Evolutionary conservation across 2,888 invertebrate genomes (phyloP), one percentile per base, ranked within the genome.

Genomic region (Noctua comes): DNA sequence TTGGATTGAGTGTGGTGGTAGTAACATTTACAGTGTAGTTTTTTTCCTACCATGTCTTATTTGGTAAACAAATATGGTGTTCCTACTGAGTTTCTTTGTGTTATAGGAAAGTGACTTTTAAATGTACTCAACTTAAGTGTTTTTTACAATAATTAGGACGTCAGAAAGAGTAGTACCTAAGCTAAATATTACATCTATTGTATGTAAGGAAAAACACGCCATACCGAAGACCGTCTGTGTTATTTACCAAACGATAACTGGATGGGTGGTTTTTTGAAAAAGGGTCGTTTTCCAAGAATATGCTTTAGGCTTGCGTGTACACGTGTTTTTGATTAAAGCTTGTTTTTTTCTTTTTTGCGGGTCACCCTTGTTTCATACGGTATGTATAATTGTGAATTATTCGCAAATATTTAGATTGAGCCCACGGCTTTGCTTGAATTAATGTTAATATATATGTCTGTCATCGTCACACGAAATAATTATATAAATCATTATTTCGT

Each of bases 1-100:
- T 89, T 82, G 85, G 81, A 89, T 86, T 83, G 83, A 88, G 84
- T 86, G 72, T 71, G 82, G 82, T 78, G 82, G 68, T 65, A 40
- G 86, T 85, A 54, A 83, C 69, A 82, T 76, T 72, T 57, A 74
- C 57, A 82, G 36, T 59, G 51, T 16, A 16, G 54, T 62, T 66
- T 59, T 43, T 24, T 8, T 54, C 0, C 18, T 36, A 62, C 62
- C 18, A 80, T 18, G 36, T 62, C 40, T 54, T 27, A 59, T 65
- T 46, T 27, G n/a, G 18, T 21, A 21, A 18, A 10, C 62, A 31
- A 62, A 21, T 62, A 31, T 31, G 10, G 0, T 21, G 21, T 64
- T 31, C 18, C 31, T 16, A 31, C 31, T 1, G 18, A 31, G 3
- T 31, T 31, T 31, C 3, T 31, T 31, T 31, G 2, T 31, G 31